These are phyloP conservation scores for Sibirionetta formosa DNA, from an alignment of 2,797 vertebrate genomes.

Conservation along the genomic window DNA sequence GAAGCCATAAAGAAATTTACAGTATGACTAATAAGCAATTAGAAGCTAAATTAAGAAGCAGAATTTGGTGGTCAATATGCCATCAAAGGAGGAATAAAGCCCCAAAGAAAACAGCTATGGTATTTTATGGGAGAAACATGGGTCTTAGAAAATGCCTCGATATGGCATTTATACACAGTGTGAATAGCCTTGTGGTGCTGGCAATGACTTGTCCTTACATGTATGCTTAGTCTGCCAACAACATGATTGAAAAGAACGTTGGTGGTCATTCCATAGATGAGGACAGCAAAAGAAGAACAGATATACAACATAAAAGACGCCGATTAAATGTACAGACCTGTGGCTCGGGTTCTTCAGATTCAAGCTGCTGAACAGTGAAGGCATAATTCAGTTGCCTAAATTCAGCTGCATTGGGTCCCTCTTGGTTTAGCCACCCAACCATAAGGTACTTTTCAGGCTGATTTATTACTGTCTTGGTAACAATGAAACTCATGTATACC, in stretches of 20 bases:
- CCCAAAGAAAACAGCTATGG: neutral
- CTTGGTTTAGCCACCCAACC: neutral
- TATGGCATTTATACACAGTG: neutral
- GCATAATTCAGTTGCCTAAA: neutral
- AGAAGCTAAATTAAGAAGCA: slow-evolving; percentile 23
- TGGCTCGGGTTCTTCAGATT: neutral
- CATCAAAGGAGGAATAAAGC: neutral
- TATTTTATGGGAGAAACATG: neutral
- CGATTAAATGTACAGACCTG: neutral
- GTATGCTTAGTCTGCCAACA: neutral
- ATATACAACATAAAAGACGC: accelerated
- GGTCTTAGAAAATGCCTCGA: neutral
- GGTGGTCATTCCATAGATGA: neutral
- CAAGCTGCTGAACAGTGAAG: neutral
- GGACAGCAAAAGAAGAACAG: neutral
- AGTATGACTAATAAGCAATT: neutral
- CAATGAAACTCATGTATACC: neutral
- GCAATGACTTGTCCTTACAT: neutral
- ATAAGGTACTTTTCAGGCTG: neutral
- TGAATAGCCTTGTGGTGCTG: neutral
- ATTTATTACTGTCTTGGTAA: neutral
- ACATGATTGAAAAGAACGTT: neutral
- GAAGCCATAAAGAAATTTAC: slow-evolving; percentile 27
- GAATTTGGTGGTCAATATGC: neutral
- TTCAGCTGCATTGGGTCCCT: neutral